Conservation (phyloP, 2,113 vertebrate genomes). For the Dipodomys spectabilis region DNA sequence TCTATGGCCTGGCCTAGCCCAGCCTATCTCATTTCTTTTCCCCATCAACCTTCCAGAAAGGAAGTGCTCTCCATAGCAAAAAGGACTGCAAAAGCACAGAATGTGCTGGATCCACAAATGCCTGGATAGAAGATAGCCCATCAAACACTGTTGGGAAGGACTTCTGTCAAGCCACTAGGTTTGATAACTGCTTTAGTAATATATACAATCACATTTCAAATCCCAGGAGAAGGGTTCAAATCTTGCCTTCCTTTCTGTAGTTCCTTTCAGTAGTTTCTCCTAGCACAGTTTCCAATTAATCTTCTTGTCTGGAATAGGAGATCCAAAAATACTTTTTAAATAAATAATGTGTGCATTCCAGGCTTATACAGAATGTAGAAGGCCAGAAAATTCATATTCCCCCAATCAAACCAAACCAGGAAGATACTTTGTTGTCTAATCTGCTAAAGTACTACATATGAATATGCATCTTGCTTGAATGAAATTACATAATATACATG, state of each 20-base stretch:
- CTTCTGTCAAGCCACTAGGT: not conserved
- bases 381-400: not conserved
- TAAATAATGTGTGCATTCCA: not conserved
- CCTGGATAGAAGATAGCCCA: not conserved
- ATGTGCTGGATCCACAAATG: not conserved
- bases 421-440: not conserved
- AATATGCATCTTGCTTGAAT: not conserved
- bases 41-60: not conserved
- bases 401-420: not conserved
- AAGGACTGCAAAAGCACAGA: not conserved
- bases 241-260: not conserved
- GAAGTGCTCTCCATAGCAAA: not conserved
- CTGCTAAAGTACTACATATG: not conserved
- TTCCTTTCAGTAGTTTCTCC: not conserved
- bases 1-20: not conserved
- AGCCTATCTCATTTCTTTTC: not conserved
- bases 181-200: conserved; percentile 16
- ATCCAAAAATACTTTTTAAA: conserved; percentile 2
- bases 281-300: not conserved
- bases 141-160: not conserved
- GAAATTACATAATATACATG: conserved; percentile 17
- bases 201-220: not conserved
- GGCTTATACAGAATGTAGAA: not conserved
- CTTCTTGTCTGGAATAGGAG: not conserved
- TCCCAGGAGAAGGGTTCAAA: not conserved